phyloP scores from a whole-genome alignment of 2,797 vertebrate genomes.

The Tragelaphus oryx region DNA sequence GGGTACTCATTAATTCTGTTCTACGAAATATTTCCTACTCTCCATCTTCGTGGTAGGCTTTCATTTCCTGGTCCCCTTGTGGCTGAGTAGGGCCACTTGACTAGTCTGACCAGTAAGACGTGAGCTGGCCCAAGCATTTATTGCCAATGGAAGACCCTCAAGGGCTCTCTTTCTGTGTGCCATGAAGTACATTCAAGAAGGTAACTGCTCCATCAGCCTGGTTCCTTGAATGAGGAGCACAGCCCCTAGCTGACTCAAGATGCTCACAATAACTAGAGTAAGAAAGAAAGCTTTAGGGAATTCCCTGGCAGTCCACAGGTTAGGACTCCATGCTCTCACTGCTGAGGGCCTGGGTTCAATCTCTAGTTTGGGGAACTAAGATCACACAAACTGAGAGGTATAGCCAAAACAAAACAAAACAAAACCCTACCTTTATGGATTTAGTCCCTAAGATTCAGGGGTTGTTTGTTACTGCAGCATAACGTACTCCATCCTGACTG shows the following conservation, averaged over 20 bases:
- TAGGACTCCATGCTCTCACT: neutral
- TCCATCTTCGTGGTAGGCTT: neutral
- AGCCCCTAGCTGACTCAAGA: neutral
- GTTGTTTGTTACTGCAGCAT: neutral
- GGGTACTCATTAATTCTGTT: neutral
- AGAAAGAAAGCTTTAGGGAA: neutral
- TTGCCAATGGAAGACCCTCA: neutral
- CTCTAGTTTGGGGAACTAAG: neutral
- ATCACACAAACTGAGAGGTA: neutral
- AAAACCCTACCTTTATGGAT: neutral
- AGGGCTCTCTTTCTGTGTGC: neutral
- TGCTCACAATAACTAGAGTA: neutral
- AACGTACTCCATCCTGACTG: neutral
- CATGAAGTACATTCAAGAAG: neutral
- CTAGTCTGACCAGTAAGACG: neutral
- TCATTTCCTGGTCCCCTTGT: neutral
- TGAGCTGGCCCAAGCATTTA: neutral
- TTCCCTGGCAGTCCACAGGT: neutral
- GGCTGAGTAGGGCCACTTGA: neutral
- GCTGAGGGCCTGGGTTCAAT: neutral
- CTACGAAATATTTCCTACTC: neutral
- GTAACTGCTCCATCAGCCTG: neutral
- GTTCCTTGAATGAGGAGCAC: neutral
- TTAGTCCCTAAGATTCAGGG: neutral
- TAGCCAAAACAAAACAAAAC: neutral